These are phyloP conservation scores for Plecotus auritus DNA, from an alignment of 2,113 vertebrate species.

Conservation along the genomic window DNA sequence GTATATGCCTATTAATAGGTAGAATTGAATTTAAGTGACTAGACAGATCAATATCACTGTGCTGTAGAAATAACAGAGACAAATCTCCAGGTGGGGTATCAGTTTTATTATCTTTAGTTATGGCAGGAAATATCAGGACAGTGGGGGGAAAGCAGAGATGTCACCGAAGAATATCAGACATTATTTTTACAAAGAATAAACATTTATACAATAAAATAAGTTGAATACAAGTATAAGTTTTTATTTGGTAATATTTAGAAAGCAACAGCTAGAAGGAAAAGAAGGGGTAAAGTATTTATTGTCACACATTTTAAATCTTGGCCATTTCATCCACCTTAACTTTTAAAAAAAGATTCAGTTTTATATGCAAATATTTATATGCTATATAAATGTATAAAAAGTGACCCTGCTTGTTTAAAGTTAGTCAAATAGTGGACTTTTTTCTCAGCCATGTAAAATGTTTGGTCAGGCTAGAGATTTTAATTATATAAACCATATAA, in stretches of 20 bases:
- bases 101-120: not conserved
- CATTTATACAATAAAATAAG: not conserved
- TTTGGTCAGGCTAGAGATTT: not conserved
- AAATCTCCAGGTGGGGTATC: not conserved
- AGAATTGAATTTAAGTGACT: not conserved
- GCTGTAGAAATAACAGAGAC: not conserved
- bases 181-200: not conserved
- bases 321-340: not conserved
- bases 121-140: not conserved
- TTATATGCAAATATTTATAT: not conserved
- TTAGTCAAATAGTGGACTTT: not conserved
- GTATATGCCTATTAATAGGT: not conserved
- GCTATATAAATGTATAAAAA: not conserved
- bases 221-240: not conserved
- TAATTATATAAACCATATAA: not conserved
- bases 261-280: fast-evolving
- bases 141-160: not conserved
- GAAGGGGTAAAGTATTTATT: not conserved
- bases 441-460: not conserved
- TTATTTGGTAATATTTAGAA: not conserved
- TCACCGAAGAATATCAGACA: not conserved
- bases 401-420: not conserved
- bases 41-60: not conserved
- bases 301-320: not conserved
- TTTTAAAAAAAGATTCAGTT: not conserved